These are phyloP conservation scores for Torymus tubicola DNA, from an alignment of 2,888 invertebrate species.

Conservation along the genomic window DNA sequence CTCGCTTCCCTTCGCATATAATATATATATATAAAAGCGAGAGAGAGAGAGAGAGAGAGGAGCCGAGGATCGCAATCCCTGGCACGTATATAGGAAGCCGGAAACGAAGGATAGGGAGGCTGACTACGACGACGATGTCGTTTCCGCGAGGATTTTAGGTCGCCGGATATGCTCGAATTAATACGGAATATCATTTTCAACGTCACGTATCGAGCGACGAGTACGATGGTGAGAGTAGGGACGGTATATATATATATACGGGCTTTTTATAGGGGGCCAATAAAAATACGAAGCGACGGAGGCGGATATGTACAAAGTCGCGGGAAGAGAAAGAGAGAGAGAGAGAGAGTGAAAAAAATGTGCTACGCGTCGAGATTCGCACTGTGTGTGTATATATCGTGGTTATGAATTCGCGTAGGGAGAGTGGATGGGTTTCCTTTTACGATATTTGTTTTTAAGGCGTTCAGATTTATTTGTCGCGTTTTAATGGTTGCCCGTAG, in stretches of 20 bases:
- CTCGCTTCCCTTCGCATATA: not conserved
- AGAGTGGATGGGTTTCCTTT: too few relatives aligned
- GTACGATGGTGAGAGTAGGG: not conserved
- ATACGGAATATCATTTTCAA: conserved; percentile 48
- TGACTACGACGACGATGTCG: conserved; percentile 20
- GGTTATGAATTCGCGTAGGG: too few relatives aligned
- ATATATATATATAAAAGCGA: not conserved
- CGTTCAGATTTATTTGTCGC: too few relatives aligned
- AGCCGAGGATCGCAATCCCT: conserved; percentile 58
- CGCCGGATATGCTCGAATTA: conserved; percentile 57
- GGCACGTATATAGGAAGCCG: conserved; percentile 56
- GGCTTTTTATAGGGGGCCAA: conserved; percentile 26
- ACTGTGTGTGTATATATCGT: too few relatives aligned
- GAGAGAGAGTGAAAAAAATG: not conserved
- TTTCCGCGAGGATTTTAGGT: conserved; percentile 48
- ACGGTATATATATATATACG: conserved; percentile 11
- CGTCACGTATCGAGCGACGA: conserved; percentile 42
- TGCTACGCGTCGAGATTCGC: too few relatives aligned
- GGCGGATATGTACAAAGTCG: not conserved
- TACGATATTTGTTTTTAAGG: too few relatives aligned
- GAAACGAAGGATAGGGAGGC: conserved; percentile 20
- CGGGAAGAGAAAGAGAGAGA: not conserved
- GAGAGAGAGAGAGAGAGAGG: too few relatives aligned
- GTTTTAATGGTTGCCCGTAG: too few relatives aligned
- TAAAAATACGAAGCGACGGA: conserved; percentile 20